These are phyloP conservation scores for Pollachius pollachius DNA, from an alignment of 2,113 vertebrate genomes.

Conservation along the genomic window DNA sequence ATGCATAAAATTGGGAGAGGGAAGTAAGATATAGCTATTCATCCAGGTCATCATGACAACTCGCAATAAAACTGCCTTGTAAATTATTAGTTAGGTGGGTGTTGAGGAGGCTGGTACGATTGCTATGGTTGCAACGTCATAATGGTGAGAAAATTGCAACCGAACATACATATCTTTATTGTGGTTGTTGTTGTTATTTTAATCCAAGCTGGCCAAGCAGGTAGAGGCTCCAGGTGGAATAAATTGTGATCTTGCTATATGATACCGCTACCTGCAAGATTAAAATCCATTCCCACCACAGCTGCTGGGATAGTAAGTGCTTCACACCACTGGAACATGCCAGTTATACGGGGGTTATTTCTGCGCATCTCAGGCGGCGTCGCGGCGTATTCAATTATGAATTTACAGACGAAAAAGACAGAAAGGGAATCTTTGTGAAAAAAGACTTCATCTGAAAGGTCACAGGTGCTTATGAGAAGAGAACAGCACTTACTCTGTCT, in stretches of 20 bases:
- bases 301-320: slow-evolving; percentile 12
- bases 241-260: not conserved
- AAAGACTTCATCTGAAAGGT: slow-evolving; percentile 56
- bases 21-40: slow-evolving; percentile 3
- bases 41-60: not conserved
- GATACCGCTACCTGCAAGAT: slow-evolving; percentile 6
- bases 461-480: slow-evolving; percentile 47
- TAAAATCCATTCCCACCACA: slow-evolving; percentile 25
- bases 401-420: slow-evolving; percentile 43
- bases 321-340: not conserved
- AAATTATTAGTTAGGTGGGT: slow-evolving; percentile 13
- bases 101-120: not conserved
- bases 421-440: not conserved
- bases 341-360: slow-evolving; percentile 7
- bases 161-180: not conserved
- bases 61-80: slow-evolving; percentile 17
- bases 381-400: not conserved
- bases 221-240: slow-evolving; percentile 1
- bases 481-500: slow-evolving; percentile 15
- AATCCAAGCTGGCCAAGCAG: slow-evolving; percentile 9
- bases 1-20: not conserved
- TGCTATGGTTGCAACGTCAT: slow-evolving; percentile 9
- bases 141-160: not conserved
- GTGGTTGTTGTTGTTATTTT: not conserved
- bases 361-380: slow-evolving; percentile 9